Percentiles rank a stretch among this genome's conserved stretches.
phyloP scores from a whole-genome alignment of 2,797 vertebrate genomes.

The Cryptoblepharus egeriae region DNA sequence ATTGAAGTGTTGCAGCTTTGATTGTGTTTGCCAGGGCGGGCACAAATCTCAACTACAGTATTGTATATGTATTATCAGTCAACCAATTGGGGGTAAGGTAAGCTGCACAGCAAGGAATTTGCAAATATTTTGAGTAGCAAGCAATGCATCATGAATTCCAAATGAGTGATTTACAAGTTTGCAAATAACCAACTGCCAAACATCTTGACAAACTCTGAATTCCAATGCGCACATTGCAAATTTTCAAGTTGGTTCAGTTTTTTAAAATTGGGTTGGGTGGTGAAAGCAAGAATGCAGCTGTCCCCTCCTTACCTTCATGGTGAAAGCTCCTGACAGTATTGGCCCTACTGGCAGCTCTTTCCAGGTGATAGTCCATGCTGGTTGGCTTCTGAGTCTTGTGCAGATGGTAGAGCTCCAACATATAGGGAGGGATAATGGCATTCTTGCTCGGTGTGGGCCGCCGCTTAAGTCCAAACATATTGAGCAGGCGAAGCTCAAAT shows the following conservation, averaged over 20 bases:
- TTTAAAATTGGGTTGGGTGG: not conserved
- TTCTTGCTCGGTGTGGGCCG: constrained; percentile 91
- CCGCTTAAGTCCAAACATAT: constrained; percentile 95
- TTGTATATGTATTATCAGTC: not conserved
- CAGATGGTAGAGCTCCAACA: constrained; percentile 95
- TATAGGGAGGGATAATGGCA: constrained; percentile 93
- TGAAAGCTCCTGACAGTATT: constrained; percentile 98
- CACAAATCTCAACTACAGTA: not conserved
- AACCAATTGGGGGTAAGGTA: not conserved
- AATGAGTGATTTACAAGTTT: not conserved
- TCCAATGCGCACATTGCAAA: not conserved
- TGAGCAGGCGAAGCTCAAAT: constrained; percentile 94
- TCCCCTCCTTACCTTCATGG: constrained; percentile 89
- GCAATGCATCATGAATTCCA: not conserved
- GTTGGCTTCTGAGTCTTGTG: constrained; percentile 88
- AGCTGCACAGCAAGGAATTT: not conserved
- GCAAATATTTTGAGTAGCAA: not conserved
- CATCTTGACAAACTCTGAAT: not conserved
- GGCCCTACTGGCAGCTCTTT: constrained; percentile 91
- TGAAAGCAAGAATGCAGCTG: not conserved
- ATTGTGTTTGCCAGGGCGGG: not conserved
- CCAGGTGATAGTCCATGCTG: constrained; percentile 85
- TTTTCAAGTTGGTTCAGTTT: not conserved
- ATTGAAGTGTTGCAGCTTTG: not conserved
- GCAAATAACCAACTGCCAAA: not conserved